Conservation (phyloP, 2,797 vertebrate species). For the Micrastur ruficollis region DNA sequence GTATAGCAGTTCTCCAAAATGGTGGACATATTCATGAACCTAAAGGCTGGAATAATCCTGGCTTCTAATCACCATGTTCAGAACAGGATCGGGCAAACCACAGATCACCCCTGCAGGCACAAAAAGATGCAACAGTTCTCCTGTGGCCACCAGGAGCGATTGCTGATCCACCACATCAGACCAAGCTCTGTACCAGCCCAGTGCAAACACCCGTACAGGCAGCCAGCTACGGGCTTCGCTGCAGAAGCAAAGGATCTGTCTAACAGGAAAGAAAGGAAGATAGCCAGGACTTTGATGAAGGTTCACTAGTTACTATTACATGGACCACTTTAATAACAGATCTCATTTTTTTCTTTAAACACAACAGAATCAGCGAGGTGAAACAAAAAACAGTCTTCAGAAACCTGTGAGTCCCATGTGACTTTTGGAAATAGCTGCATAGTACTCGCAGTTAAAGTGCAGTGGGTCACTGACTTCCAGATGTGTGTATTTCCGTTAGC, state of each 20-base stretch:
- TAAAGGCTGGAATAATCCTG: constrained; percentile 45
- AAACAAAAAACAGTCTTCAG: not conserved
- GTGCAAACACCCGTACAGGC: not conserved
- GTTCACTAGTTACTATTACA: not conserved
- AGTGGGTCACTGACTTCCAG: not conserved
- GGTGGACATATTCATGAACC: constrained; percentile 11
- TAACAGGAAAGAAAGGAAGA: not conserved
- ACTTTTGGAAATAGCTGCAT: not conserved
- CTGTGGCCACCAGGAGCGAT: not conserved
- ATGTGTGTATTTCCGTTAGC: not conserved
- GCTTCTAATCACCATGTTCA: not conserved
- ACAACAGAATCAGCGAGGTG: not conserved
- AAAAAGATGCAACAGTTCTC: not conserved
- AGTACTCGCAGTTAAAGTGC: not conserved
- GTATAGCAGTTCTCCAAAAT: constrained; percentile 17
- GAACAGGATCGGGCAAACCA: not conserved
- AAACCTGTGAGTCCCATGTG: not conserved
- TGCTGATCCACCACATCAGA: not conserved
- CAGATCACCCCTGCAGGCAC: not conserved
- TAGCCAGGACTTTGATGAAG: not conserved
- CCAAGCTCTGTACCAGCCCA: not conserved
- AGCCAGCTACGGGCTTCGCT: not conserved
- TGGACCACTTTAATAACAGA: not conserved
- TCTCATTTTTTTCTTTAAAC: not conserved
- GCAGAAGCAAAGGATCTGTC: not conserved